Percentiles rank a stretch among this genome's conserved stretches.
These are phyloP conservation scores for Hesperia comma DNA, from an alignment of 2,888 invertebrate genomes.

Conservation along the genomic window DNA sequence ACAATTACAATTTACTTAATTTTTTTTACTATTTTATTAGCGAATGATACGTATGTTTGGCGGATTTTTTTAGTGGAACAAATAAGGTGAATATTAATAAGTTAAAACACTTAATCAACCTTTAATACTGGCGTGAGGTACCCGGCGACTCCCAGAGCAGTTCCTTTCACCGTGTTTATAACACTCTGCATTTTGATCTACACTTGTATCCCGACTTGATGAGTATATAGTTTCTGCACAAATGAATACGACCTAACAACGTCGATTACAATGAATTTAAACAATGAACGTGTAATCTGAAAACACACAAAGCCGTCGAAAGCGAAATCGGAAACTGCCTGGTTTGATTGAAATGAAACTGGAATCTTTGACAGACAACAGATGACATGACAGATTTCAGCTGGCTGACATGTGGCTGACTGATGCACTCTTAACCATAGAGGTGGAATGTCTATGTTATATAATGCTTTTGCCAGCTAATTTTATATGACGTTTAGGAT, in stretches of 20 bases:
- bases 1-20: no score
- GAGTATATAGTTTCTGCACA: neutral
- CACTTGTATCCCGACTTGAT: neutral
- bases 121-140: slow-evolving; percentile 98
- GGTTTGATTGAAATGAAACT: no score
- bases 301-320: neutral
- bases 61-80: neutral
- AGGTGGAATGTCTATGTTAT: no score
- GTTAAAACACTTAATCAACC: slow-evolving; percentile 79
- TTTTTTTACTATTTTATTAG: neutral
- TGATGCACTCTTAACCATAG: no score
- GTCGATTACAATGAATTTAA: neutral
- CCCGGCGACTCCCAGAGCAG: slow-evolving; percentile 97
- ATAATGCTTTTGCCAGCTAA: no score
- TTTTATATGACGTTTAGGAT: no score
- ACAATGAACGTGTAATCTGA: neutral
- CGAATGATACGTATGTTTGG: neutral
- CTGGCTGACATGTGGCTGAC: no score
- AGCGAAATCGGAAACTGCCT: neutral
- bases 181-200: slow-evolving; percentile 93
- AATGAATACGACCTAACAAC: neutral
- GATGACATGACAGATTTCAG: no score
- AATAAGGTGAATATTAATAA: neutral
- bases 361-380: no score
- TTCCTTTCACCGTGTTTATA: slow-evolving; percentile 97